Conservation (phyloP, 2,113 vertebrate genomes). For the Lepisosteus oculatus region DNA sequence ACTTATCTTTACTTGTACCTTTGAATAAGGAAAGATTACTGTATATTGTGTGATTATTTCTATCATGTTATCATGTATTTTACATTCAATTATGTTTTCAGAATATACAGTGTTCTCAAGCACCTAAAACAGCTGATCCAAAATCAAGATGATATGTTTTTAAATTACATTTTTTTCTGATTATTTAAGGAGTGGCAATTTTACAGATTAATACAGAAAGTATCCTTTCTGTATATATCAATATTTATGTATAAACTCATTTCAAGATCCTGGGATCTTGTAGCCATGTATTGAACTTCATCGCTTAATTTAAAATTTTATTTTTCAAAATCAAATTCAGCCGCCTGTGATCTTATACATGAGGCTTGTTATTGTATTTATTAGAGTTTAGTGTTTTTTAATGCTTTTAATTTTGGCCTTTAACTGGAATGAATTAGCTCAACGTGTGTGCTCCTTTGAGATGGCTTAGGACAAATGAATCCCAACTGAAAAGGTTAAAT, state of each 20-base stretch:
- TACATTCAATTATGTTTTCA: too few relatives aligned
- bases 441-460: neutral
- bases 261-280: too few relatives aligned
- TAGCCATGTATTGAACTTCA: slow-evolving; percentile 6
- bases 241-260: too few relatives aligned
- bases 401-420: neutral
- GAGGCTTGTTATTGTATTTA: slow-evolving; percentile 8
- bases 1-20: too few relatives aligned
- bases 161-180: too few relatives aligned
- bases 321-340: slow-evolving; percentile 35
- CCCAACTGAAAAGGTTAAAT: neutral
- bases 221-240: too few relatives aligned
- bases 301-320: slow-evolving; percentile 18
- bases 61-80: too few relatives aligned
- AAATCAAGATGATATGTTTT: too few relatives aligned
- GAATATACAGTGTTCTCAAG: too few relatives aligned
- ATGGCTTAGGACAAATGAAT: neutral
- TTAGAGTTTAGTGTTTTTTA: neutral
- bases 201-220: neutral
- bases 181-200: neutral
- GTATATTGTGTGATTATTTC: too few relatives aligned
- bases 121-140: too few relatives aligned
- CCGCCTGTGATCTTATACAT: slow-evolving; percentile 21
- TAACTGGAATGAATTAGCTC: slow-evolving; percentile 4
- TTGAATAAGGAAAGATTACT: too few relatives aligned